These are phyloP conservation scores for Rhopalosiphum padi DNA, from an alignment of 1,140 invertebrate genomes.

Conservation along the genomic window DNA sequence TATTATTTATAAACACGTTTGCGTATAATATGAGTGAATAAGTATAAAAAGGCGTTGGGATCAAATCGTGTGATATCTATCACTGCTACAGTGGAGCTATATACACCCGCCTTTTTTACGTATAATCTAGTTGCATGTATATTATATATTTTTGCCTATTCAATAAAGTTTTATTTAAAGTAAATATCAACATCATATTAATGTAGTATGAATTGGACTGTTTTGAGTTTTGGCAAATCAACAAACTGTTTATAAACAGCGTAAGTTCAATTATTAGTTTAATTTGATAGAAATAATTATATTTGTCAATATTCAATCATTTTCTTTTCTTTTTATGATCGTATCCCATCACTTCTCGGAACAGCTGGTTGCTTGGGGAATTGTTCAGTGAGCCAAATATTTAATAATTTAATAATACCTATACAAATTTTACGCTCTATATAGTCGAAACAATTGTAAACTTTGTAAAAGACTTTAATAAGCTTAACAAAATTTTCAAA, in stretches of 20 bases:
- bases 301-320: background rate
- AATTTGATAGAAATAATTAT: background rate
- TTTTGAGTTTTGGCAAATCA: background rate
- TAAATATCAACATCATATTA: background rate
- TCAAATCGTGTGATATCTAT: conserved; percentile 24
- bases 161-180: background rate
- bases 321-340: background rate
- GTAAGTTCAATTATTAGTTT: background rate
- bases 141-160: background rate
- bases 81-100: background rate
- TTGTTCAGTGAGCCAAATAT: background rate
- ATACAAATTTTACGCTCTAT: conserved; percentile 2
- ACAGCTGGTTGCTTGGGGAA: background rate
- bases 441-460: background rate
- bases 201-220: background rate
- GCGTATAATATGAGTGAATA: background rate
- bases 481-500: background rate
- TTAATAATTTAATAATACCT: conserved; percentile 3
- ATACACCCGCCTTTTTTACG: background rate
- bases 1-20: conserved; percentile 15
- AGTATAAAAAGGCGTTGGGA: background rate
- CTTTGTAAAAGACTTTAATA: background rate
- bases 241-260: background rate
- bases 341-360: conserved; percentile 4
- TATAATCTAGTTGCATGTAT: background rate